Base-by-base conservation (phyloP, 2,113 vertebrate genomes). In the Clinocottus analis region DNA sequence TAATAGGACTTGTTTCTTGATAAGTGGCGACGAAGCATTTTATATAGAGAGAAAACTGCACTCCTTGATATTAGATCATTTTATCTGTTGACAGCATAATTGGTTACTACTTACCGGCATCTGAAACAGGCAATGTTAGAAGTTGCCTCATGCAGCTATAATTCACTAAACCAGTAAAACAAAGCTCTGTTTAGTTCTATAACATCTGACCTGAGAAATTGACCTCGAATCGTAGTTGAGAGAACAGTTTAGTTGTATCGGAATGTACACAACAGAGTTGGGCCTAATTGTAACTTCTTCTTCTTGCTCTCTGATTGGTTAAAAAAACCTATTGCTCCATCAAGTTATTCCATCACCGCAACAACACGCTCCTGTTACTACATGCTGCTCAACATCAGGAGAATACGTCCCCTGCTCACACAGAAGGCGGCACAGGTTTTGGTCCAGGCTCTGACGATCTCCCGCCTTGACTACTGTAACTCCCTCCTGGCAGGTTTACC, bases 161-260 rank as follows among this genome's bases (percentile, higher is more conserved):
- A 70, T 41, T 72, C 7, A 31, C 1, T 1, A 49, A 49, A 49
- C 47, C 47, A 49, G 2, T 21, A 3, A 49, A 49, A 49, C 47
- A 8, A 49, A 19, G 12, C n/a, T 58, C 21, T 29, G 8, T 69
- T 66, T 49, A 23, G 43, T 69, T 23, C 11, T 51, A 7, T 27
- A 75, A 79, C 33, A 55, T 75, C 41, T 68, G 47, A 68, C 14
- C 41, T 60, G 35, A 73, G 65, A 43, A 67, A n/a, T n/a, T n/a
- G n/a, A n/a, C n/a, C 47, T 51, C 49, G 10, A 51, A 51, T n/a
- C 21, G 19, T 51, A 51, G n/a, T n/a, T 51, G 21, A 51, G 49
- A 51, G 49, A 9, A 51, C 49, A 21, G 11, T 51, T 51, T 51
- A 51, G 19, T 51, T n/a, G 49, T 51, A 51, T n/a, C 2, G 8